A percentile compares a stretch with the other conserved stretches of the same genome.
These are phyloP conservation scores for Podabrus alpinus DNA, from an alignment of 2,888 invertebrate genomes.

Conservation along the genomic window DNA sequence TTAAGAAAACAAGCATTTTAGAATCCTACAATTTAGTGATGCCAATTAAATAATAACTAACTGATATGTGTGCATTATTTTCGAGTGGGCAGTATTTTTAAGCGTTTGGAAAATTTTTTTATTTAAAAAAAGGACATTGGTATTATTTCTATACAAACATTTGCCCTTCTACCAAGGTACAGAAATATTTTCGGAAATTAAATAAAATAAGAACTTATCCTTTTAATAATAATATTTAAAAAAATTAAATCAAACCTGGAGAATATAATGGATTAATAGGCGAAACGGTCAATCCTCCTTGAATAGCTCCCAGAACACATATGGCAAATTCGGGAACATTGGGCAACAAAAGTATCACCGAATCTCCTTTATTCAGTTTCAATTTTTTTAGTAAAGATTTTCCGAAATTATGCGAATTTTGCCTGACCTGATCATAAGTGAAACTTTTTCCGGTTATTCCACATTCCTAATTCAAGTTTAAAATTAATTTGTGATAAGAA, in stretches of 20 bases:
- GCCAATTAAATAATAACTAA: no score
- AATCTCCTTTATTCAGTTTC: constrained; percentile 67
- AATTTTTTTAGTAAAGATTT: constrained; percentile 63
- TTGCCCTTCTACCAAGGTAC: no score
- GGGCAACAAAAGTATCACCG: constrained; percentile 71
- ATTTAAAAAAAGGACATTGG: no score
- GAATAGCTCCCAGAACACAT: constrained; percentile 66
- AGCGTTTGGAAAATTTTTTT: no score
- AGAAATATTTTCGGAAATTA: no score
- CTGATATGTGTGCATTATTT: no score
- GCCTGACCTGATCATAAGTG: constrained; percentile 69
- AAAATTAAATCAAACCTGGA: constrained; percentile 32
- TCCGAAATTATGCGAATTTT: constrained; percentile 64
- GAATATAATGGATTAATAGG: constrained; percentile 76
- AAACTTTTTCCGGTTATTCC: constrained; percentile 72
- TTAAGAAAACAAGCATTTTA: no score
- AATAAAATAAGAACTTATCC: no score
- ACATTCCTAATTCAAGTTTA: constrained; percentile 70
- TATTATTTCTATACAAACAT: no score
- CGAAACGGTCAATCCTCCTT: constrained; percentile 71
- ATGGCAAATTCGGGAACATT: constrained; percentile 77
- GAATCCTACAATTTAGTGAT: no score
- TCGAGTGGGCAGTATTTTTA: no score
- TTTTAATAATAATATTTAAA: no score
- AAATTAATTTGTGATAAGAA: constrained; percentile 14